Evolutionary conservation across 2,797 vertebrate species (phyloP).

Genomic region (Vipera ursinii): DNA sequence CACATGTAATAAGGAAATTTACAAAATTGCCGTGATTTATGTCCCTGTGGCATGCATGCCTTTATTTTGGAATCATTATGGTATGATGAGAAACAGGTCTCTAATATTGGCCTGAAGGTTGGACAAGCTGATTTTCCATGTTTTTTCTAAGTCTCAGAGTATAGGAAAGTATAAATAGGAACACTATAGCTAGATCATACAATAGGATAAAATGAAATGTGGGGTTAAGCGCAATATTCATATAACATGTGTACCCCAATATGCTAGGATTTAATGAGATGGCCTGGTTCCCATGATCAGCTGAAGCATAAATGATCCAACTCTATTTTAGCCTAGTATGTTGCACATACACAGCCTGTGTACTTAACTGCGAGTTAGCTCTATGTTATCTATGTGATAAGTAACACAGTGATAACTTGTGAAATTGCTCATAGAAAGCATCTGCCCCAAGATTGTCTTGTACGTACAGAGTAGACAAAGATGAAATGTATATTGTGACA

Average conservation of each 20-base stretch:
- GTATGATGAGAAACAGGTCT: background rate
- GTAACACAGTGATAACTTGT: background rate
- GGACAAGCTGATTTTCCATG: background rate
- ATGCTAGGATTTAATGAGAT: background rate
- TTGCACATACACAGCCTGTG: background rate
- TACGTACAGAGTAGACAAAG: background rate
- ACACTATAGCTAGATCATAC: background rate
- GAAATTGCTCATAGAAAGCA: background rate
- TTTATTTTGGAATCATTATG: background rate
- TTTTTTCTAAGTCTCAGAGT: background rate
- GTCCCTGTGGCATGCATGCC: background rate
- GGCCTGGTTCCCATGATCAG: background rate
- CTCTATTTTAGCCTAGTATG: background rate
- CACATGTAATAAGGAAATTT: background rate
- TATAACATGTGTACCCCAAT: background rate
- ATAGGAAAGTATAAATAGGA: background rate
- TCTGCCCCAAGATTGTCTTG: background rate
- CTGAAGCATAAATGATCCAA: background rate
- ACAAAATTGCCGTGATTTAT: background rate
- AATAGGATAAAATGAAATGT: background rate
- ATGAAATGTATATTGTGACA: background rate
- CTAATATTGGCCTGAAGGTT: background rate
- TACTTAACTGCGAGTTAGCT: background rate
- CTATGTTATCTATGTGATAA: background rate
- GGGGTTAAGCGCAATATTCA: background rate